Conservation (phyloP, 2,113 vertebrate genomes). For the Colossoma macropomum region DNA sequence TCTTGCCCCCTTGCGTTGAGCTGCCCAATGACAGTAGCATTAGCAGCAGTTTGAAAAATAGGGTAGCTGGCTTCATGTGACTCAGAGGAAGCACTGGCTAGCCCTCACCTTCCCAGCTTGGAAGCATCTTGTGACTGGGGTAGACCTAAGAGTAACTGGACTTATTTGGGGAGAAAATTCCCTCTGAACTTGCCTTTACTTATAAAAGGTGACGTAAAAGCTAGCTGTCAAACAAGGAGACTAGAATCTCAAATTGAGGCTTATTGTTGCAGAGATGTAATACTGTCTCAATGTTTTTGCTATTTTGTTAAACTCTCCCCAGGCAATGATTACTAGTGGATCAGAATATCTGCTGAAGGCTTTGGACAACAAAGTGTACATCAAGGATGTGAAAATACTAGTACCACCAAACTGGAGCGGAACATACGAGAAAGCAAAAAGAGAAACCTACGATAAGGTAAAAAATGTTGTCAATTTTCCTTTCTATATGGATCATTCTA, state of each 20-base stretch:
- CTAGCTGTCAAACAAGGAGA: background rate
- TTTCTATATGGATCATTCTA: background rate
- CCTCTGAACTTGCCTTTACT: too few species aligned
- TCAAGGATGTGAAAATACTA: constrained; percentile 72
- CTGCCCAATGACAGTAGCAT: too few species aligned
- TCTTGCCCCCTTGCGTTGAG: too few species aligned
- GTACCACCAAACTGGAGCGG: constrained; percentile 62
- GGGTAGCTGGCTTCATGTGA: too few species aligned
- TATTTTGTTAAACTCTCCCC: background rate
- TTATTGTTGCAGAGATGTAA: background rate
- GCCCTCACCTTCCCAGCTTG: too few species aligned
- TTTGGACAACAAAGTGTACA: constrained; percentile 72
- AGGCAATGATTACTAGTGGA: constrained; percentile 75
- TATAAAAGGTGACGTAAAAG: too few species aligned
- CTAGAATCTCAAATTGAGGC: background rate
- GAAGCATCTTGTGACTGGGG: too few species aligned
- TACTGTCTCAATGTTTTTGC: background rate
- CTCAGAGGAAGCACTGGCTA: too few species aligned
- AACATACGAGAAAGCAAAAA: background rate
- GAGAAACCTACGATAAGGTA: background rate
- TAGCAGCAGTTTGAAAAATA: too few species aligned
- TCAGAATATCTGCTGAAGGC: constrained; percentile 73
- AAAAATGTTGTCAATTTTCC: background rate
- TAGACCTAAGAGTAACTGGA: too few species aligned
- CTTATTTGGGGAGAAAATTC: too few species aligned